phyloP scores from a whole-genome alignment of 1,140 invertebrate genomes.

The Listronotus oregonensis region DNA sequence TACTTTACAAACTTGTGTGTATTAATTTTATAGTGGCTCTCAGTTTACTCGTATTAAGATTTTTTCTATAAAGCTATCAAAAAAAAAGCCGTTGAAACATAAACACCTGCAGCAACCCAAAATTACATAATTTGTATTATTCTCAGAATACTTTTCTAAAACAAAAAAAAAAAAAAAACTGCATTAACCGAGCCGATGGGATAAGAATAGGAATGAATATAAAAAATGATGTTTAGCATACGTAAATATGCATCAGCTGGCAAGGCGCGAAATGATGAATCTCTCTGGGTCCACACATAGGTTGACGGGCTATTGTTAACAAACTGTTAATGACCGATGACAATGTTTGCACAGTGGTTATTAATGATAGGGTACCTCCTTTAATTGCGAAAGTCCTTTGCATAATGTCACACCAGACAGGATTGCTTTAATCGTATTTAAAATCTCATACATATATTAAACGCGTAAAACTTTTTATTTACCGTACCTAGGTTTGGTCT shows the following conservation, averaged over 20 bases:
- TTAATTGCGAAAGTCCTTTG: slow-evolving; percentile 34
- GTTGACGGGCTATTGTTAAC: slow-evolving; percentile 42
- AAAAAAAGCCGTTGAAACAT: too few species aligned
- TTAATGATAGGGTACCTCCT: slow-evolving; percentile 41
- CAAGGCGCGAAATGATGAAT: slow-evolving; percentile 38
- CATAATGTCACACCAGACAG: slow-evolving; percentile 30
- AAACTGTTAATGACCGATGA: slow-evolving; percentile 45
- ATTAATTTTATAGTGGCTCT: too few species aligned
- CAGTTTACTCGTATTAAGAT: too few species aligned
- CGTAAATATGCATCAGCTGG: slow-evolving; percentile 40
- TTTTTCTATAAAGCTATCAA: too few species aligned
- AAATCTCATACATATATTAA: slow-evolving; percentile 29
- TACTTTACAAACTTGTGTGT: too few species aligned
- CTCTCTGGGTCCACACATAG: slow-evolving; percentile 30
- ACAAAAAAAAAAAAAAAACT: slow-evolving; percentile 11
- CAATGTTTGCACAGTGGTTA: slow-evolving; percentile 43
- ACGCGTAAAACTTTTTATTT: slow-evolving; percentile 12
- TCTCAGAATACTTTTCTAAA: too few species aligned
- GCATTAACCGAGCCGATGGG: slow-evolving; percentile 12
- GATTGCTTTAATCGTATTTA: slow-evolving; percentile 25
- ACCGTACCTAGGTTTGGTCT: slow-evolving; percentile 9
- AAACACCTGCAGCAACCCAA: too few species aligned
- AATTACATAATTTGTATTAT: too few species aligned
- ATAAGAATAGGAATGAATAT: slow-evolving; percentile 1
- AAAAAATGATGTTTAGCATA: slow-evolving; percentile 28